phyloP scores from a whole-genome alignment of 2,888 invertebrate species.

The Byasa hedistus region DNA sequence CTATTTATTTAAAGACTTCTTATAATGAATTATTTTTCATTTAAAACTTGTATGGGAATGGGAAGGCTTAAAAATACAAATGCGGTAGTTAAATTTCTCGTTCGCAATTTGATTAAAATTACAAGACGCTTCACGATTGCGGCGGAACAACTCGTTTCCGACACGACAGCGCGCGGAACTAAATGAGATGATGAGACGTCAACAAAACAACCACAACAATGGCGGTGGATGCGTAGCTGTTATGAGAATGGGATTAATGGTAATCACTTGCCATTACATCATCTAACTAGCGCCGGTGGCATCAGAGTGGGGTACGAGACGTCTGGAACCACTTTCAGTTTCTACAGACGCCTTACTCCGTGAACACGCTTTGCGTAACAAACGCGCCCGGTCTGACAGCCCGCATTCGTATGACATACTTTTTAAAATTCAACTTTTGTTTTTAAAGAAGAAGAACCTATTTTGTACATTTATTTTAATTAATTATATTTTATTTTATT shows the following conservation, averaged over 20 bases:
- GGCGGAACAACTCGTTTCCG: constrained; percentile 34
- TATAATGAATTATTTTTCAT: background rate
- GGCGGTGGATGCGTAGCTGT: constrained; percentile 45
- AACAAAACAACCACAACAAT: constrained; percentile 45
- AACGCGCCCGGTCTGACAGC: constrained; percentile 52
- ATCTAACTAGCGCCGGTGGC: constrained; percentile 48
- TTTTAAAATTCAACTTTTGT: constrained; percentile 45
- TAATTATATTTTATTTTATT: constrained; percentile 8
- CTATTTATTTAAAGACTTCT: background rate
- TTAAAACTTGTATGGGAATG: background rate
- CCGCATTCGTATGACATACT: constrained; percentile 70
- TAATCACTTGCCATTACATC: constrained; percentile 48
- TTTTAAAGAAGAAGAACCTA: constrained; percentile 19
- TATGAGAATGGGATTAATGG: constrained; percentile 59
- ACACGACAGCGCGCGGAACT: constrained; percentile 29
- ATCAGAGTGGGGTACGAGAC: constrained; percentile 47
- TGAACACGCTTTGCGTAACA: constrained; percentile 57
- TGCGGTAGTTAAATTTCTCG: constrained; percentile 6
- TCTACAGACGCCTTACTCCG: constrained; percentile 55
- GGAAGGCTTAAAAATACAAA: too few species aligned
- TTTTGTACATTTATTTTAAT: background rate
- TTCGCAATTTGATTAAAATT: constrained; percentile 3
- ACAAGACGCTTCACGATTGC: constrained; percentile 30
- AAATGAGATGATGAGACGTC: constrained; percentile 37
- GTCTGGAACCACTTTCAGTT: constrained; percentile 70